phyloP scores from a whole-genome alignment of 2,797 vertebrate genomes.

The Petrocephalus schoutedeni region DNA sequence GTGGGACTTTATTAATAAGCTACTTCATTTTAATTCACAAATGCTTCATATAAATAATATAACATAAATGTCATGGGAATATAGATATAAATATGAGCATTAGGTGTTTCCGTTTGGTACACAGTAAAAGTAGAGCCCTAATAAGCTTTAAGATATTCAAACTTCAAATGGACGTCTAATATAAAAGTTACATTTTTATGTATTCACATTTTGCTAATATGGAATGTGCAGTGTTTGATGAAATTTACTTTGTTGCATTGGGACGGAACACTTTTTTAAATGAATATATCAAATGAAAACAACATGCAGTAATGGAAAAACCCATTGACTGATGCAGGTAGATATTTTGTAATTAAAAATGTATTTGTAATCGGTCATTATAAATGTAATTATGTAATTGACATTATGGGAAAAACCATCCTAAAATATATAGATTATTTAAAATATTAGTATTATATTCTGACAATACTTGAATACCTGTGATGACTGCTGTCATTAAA shows the following conservation, averaged over 20 bases:
- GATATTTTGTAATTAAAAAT: neutral
- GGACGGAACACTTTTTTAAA: neutral
- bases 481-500: neutral
- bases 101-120: neutral
- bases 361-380: neutral
- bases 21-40: neutral
- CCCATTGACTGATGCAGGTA: neutral
- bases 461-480: neutral
- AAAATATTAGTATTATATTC: neutral
- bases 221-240: neutral
- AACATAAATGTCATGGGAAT: neutral
- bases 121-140: neutral
- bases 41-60: neutral
- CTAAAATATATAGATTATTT: neutral
- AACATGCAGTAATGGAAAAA: neutral
- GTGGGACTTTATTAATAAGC: neutral
- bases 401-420: neutral
- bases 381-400: neutral
- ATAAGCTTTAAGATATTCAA: neutral
- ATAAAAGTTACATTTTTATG: neutral
- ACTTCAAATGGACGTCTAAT: neutral
- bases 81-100: neutral
- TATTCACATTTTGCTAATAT: neutral
- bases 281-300: neutral
- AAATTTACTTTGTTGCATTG: neutral